phyloP scores from a whole-genome alignment of 2,113 vertebrate species.

The Sminthopsis crassicaudata region DNA sequence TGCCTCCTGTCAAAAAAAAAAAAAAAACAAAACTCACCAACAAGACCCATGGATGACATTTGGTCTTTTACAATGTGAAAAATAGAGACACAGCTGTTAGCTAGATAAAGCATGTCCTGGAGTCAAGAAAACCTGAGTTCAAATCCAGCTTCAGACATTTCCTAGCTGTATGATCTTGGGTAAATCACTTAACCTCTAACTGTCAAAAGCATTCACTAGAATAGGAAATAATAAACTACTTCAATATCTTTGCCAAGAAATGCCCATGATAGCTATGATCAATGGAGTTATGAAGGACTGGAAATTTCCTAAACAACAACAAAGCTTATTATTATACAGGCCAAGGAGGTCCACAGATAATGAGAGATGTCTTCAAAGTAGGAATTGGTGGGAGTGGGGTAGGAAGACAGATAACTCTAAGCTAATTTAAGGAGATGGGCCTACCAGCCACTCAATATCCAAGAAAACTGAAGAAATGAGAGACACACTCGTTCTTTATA shows the following conservation, averaged over 20 bases:
- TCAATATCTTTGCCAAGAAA: neutral
- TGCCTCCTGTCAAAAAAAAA: slow-evolving; percentile 65
- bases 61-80: slow-evolving; percentile 75
- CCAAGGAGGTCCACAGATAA: slow-evolving; percentile 63
- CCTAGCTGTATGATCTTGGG: neutral
- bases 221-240: neutral
- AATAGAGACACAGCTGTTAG: slow-evolving; percentile 69
- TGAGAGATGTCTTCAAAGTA: slow-evolving; percentile 69
- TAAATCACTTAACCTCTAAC: neutral
- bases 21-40: slow-evolving; percentile 57
- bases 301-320: neutral
- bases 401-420: neutral
- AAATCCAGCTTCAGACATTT: neutral
- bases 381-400: slow-evolving; percentile 29
- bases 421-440: neutral
- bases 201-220: neutral
- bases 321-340: neutral
- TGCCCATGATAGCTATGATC: neutral
- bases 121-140: neutral
- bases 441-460: slow-evolving; percentile 4
- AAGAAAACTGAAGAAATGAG: neutral
- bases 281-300: neutral
- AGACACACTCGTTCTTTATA: slow-evolving; percentile 37
- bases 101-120: neutral
- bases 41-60: slow-evolving; percentile 63